Conservation (phyloP, 1,140 invertebrate species). For the Heliconius himera region DNA sequence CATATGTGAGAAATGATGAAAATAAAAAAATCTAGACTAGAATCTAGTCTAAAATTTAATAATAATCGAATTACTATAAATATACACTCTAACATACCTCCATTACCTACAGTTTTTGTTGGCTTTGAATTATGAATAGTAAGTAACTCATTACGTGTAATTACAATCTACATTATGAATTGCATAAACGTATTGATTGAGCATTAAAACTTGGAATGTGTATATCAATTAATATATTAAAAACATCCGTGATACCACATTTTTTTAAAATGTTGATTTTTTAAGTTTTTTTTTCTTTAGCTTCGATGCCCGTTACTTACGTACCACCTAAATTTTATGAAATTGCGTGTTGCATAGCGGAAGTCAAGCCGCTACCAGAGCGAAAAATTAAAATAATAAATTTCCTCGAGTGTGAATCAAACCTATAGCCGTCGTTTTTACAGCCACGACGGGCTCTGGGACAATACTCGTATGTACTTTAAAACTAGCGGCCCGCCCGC, state of each 20-base stretch:
- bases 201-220: neutral
- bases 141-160: constrained; percentile 2
- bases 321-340: too few species aligned
- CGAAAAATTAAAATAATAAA: too few species aligned
- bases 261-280: neutral
- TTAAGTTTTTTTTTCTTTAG: too few species aligned
- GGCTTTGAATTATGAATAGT: neutral
- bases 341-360: too few species aligned
- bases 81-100: neutral
- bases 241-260: neutral
- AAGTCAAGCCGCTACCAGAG: too few species aligned
- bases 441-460: too few species aligned
- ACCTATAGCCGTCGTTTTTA: too few species aligned
- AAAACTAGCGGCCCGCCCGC: too few species aligned
- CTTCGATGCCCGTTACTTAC: too few species aligned
- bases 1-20: neutral
- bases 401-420: too few species aligned
- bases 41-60: neutral
- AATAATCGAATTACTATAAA: neutral
- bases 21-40: neutral
- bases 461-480: too few species aligned
- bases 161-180: neutral
- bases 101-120: neutral
- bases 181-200: neutral
- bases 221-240: constrained; percentile 10